Evolutionary conservation across 2,113 vertebrate genomes (phyloP), one percentile per base, ranked within the genome.

Genomic region (Apteryx owenii): DNA sequence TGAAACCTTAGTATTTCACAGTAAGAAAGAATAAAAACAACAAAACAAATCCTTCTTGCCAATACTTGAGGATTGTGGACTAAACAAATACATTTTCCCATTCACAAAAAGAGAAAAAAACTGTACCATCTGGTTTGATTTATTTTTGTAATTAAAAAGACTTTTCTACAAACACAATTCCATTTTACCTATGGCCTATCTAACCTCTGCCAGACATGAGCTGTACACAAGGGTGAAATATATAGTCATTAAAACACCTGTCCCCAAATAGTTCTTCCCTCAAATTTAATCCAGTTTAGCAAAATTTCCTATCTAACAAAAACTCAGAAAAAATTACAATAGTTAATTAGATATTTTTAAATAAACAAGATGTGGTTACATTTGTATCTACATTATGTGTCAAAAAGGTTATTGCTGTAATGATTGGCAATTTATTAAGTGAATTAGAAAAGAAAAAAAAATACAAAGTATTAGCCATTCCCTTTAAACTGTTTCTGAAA

Each of bases 121-220:
- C 22, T 81, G 56, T 75, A 51, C 66, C 88, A 94, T 85, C 66
- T 96, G 81, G 61, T 94, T 91, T 92, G 56, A 91, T 92, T 92
- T 87, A 85, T 79, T 65, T 80, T 70, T 80, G 42, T 82, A 75
- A 95, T 88, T 82, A 89, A 73, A 79, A 88, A 38, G 21, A 69
- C 12, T 68, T 92, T 88, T 68, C 78, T 90, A 76, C 56, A 68
- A 85, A 90, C 78, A 82, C 58, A 69, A 44, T 88, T 85, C 62
- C 64, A 40, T 82, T 88, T 89, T 85, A 65, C 76, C 88, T 83
- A 88, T 54, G 72, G 31, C 82, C 77, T 76, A 68, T 51, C 44
- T 88, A 81, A 84, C 77, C 65, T 61, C 33, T 44, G 77, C 80
- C 83, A 93, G 87, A 78, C 28, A 86, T 0, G 3, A 90, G 56